Percentiles rank a stretch among this genome's conserved stretches.
phyloP scores from a whole-genome alignment of 2,797 vertebrate genomes.

The Sternotherus odoratus region DNA sequence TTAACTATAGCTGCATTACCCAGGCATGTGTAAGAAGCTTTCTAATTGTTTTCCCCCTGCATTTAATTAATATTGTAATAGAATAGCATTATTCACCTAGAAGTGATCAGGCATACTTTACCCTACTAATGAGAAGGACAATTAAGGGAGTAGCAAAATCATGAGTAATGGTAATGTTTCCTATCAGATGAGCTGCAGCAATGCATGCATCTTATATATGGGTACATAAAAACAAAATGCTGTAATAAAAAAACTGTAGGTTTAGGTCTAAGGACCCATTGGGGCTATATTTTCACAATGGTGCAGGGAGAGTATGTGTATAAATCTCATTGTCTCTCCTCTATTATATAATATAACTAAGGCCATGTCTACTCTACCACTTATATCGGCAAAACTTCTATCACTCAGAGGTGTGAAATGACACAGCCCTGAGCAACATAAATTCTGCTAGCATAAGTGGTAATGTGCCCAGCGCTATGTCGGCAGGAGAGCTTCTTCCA shows the following conservation, averaged over 20 bases:
- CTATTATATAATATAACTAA: not conserved
- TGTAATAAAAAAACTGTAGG: not conserved
- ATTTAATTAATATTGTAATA: conserved; percentile 1
- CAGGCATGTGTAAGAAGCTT: conserved; percentile 2
- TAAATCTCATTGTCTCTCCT: not conserved
- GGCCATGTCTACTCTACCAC: not conserved
- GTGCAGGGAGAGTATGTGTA: not conserved
- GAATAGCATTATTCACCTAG: conserved; percentile 1
- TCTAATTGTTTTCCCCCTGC: not conserved
- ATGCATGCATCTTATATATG: not conserved
- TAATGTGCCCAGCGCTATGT: too few species aligned
- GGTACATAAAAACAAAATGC: not conserved
- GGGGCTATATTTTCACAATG: not conserved
- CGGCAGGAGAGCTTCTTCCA: too few species aligned
- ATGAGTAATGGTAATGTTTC: not conserved
- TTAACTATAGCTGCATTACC: not conserved
- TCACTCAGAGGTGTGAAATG: too few species aligned
- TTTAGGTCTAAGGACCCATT: not conserved
- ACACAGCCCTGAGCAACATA: too few species aligned
- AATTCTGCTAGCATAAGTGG: too few species aligned
- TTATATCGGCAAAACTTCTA: too few species aligned
- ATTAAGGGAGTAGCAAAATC: conserved; percentile 3
- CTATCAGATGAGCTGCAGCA: not conserved
- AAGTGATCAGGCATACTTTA: not conserved
- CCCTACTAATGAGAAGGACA: not conserved